Base-by-base conservation (phyloP, 1,140 invertebrate species). In the Bombus impatiens region DNA sequence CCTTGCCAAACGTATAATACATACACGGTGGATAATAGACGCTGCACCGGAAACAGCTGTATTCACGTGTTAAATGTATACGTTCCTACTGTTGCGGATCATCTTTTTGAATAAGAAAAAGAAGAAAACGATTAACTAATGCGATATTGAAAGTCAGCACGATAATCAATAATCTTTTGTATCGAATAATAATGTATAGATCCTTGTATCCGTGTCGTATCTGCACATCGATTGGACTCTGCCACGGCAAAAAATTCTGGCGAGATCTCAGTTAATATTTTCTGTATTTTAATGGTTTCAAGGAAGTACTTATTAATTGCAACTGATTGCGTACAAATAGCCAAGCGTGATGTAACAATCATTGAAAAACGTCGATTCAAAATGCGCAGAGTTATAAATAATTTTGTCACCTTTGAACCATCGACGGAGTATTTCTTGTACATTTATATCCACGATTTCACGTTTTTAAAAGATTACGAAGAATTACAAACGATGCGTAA, bases 31-130 rank as follows among this genome's bases (percentile, higher is more conserved):
- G 10, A 78, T 70, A 82, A 70, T 57, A 74, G 74, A 44, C 47
- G 47, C 12, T 44, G 44, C 70, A 71, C 35, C 32, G 78, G 47
- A 81, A 37, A 57, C 70, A 82, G 44, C 80, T 78, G 47, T n/a
- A 12, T 62, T 62, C 59, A 13, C 47, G 47, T 18, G 47, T 53
- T 53, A 53, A 53, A 53, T 1, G 47, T 22, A 22, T 53, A 53
- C 18, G 47, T 53, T 53, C 8, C 47, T 53, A 53, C 47, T 0
- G 47, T 53, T 22, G 47, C 0, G 1, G 18, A 53, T 22, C 18
- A 8, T 53, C 18, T 22, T 53, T 53, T 53, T 22, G 47, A 8
- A 53, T 22, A 53, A 22, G 18, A 53, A 53, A 22, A 22, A 53
- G 18, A 53, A 53, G 18, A 53, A 53, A 53, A 53, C 47, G 47